Percentiles rank a stretch among this genome's conserved stretches.
These are phyloP conservation scores for Cydia amplana DNA, from an alignment of 1,140 invertebrate genomes.

Conservation along the genomic window DNA sequence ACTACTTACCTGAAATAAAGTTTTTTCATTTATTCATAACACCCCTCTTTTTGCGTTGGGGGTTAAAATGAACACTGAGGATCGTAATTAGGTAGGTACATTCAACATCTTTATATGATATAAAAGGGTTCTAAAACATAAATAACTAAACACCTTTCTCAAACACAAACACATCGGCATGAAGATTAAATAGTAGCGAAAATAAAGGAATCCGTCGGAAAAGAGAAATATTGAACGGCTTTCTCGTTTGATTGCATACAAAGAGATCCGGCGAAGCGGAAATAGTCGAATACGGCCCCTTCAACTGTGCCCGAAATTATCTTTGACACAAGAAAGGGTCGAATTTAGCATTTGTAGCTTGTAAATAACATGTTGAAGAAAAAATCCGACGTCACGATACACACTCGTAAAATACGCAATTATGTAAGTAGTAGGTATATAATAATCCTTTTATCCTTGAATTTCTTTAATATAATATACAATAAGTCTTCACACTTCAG, in stretches of 20 bases:
- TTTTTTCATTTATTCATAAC: too few relatives aligned
- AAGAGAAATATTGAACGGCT: constrained; percentile 15
- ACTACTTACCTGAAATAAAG: too few relatives aligned
- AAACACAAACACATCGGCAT: neutral
- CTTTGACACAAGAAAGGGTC: constrained; percentile 20
- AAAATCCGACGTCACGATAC: neutral
- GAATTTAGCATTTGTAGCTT: neutral
- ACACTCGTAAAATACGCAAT: too few relatives aligned
- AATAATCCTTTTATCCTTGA: too few relatives aligned
- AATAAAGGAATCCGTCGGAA: constrained; percentile 18
- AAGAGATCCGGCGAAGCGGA: constrained; percentile 26
- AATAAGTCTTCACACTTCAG: too few relatives aligned
- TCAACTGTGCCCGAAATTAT: constrained; percentile 6
- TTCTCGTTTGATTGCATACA: constrained; percentile 33
- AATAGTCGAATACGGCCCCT: constrained; percentile 23
- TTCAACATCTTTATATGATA: neutral
- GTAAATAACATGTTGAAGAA: neutral
- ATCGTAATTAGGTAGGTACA: too few relatives aligned
- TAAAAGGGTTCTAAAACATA: neutral
- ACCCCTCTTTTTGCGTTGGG: too few relatives aligned
- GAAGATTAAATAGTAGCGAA: neutral
- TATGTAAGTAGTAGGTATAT: too few relatives aligned
- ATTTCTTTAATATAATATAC: too few relatives aligned
- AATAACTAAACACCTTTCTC: neutral
- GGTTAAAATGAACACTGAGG: too few relatives aligned